Conservation (phyloP, 2,888 invertebrate species). For the Chesias legatella region DNA sequence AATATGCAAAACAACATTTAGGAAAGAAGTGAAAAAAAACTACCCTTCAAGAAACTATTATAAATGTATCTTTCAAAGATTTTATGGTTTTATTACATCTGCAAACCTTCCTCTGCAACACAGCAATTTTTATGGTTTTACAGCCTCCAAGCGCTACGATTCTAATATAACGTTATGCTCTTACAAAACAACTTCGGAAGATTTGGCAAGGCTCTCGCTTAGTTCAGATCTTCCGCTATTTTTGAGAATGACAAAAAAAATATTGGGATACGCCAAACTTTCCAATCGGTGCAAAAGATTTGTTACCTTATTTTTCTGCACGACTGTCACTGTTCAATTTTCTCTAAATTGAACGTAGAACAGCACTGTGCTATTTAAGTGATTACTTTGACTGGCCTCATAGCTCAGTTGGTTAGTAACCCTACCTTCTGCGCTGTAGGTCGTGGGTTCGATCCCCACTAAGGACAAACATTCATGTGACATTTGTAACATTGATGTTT, state of each 20-base stretch:
- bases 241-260: constrained; percentile 40
- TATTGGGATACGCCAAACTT: constrained; percentile 53
- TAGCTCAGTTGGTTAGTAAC: no score
- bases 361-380: no score
- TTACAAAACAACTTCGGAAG: constrained; percentile 54
- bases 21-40: no score
- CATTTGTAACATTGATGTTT: no score
- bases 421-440: no score
- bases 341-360: no score
- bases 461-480: no score
- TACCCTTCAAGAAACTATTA: no score
- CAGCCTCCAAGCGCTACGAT: constrained; percentile 31
- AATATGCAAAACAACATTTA: no score
- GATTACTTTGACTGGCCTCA: no score
- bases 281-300: constrained; percentile 15
- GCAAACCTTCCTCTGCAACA: constrained; percentile 33
- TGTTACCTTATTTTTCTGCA: background rate
- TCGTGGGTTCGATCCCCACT: no score
- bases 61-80: background rate
- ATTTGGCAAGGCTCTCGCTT: constrained; percentile 65
- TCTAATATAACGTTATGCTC: constrained; percentile 38
- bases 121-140: constrained; percentile 33
- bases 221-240: constrained; percentile 48
- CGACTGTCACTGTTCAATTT: no score
- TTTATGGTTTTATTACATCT: constrained; percentile 17